Evolutionary conservation across 2,888 invertebrate genomes (phyloP).

Genomic region (Hydrotaea diabolus): DNA sequence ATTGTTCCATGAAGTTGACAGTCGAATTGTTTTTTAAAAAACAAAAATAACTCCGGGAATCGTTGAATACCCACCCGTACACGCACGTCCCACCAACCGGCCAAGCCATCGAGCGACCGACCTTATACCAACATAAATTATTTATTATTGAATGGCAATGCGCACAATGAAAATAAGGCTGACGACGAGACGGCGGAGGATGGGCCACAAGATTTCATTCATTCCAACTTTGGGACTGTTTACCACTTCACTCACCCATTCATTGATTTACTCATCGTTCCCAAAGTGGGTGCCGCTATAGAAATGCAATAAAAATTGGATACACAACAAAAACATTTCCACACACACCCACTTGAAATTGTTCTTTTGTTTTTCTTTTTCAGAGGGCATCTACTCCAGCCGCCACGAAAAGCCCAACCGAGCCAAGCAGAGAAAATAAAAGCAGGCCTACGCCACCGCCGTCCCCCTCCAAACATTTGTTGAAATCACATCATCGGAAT

Average conservation of each 20-base stretch:
- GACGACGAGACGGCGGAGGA: not conserved
- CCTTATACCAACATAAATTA: slow-evolving; percentile 1
- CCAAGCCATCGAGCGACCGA: not conserved
- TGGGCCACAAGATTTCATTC: slow-evolving; percentile 2
- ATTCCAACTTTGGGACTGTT: not conserved
- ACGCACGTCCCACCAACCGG: too few relatives aligned
- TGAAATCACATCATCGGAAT: slow-evolving; percentile 13
- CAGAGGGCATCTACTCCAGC: slow-evolving; percentile 25
- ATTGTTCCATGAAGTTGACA: slow-evolving; percentile 29
- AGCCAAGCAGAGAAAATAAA: not conserved
- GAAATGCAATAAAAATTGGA: slow-evolving; percentile 10
- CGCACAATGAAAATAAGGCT: not conserved
- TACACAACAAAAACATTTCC: slow-evolving; percentile 13
- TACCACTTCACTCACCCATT: not conserved
- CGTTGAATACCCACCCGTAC: not conserved
- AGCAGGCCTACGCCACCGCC: too few relatives aligned
- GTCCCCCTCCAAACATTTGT: not conserved
- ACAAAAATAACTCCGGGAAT: slow-evolving; percentile 3
- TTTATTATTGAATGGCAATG: not conserved
- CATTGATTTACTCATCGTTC: not conserved
- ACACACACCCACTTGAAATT: slow-evolving; percentile 61
- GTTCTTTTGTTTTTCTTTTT: slow-evolving; percentile 19
- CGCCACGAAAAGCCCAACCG: not conserved
- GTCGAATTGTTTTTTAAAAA: not conserved
- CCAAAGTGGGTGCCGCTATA: slow-evolving; percentile 33